A percentile compares a stretch with the other conserved stretches of the same genome.
phyloP scores from a whole-genome alignment of 2,797 vertebrate genomes.

The Siniperca undulata region DNA sequence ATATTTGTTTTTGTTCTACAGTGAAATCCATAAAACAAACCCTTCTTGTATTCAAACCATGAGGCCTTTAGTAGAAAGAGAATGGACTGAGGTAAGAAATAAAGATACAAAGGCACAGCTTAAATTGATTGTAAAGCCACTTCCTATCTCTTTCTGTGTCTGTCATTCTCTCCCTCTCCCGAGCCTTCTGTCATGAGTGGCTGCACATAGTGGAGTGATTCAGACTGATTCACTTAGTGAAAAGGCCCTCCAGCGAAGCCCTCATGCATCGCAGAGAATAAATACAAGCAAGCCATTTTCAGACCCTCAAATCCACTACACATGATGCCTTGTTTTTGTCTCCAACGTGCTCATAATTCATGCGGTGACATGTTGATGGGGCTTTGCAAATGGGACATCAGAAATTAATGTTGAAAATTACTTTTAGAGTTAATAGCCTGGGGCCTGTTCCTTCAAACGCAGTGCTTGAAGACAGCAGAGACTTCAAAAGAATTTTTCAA shows the following conservation, averaged over 20 bases:
- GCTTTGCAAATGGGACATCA: constrained; percentile 36
- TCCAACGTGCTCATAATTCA: constrained; percentile 37
- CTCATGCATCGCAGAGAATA: constrained; percentile 62
- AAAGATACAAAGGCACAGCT: constrained; percentile 60
- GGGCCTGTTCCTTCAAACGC: constrained; percentile 21
- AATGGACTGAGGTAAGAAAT: constrained; percentile 41
- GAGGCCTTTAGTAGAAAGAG: constrained; percentile 7
- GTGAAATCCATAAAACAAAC: constrained; percentile 9
- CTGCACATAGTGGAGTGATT: constrained; percentile 77
- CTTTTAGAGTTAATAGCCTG: constrained; percentile 45
- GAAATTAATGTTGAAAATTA: constrained; percentile 55
- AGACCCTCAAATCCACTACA: constrained; percentile 46
- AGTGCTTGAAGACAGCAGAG: constrained; percentile 8
- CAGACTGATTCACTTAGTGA: constrained; percentile 78
- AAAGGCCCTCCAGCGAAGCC: constrained; percentile 74
- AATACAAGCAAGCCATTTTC: constrained; percentile 69
- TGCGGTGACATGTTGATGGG: constrained; percentile 44
- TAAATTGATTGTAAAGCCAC: constrained; percentile 70
- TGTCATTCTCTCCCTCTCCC: constrained; percentile 59
- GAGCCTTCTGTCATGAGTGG: constrained; percentile 74
- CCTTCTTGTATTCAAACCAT: constrained; percentile 18
- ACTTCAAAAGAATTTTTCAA: constrained; percentile 34
- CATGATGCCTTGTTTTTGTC: constrained; percentile 29
- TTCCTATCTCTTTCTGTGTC: constrained; percentile 62
- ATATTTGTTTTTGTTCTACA: constrained; percentile 1